Evolutionary conservation across 2,888 invertebrate genomes (phyloP), one percentile per base, ranked within the genome.

Genomic region (Rapana venosa): DNA sequence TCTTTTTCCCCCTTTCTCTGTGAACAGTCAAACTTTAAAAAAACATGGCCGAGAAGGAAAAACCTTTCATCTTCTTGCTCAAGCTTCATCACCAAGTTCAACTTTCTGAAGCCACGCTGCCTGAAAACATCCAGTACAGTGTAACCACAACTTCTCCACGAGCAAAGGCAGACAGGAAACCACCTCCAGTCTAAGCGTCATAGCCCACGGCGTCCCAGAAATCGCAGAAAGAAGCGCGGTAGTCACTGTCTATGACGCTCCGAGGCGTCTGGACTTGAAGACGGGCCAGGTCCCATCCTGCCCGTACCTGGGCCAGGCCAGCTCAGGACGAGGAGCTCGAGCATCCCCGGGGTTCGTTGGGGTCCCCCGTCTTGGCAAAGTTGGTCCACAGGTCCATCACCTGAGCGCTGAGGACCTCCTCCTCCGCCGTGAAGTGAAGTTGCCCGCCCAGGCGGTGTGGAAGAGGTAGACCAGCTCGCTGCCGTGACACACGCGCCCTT

Each of bases 141-240:
- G n/a, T n/a, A n/a, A n/a, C n/a, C n/a, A n/a, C n/a, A n/a, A n/a
- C n/a, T n/a, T n/a, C n/a, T n/a, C n/a, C n/a, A n/a, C n/a, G n/a
- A n/a, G n/a, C n/a, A n/a, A n/a, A n/a, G 58, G 58, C 15, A 58
- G 58, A 13, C 15, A 13, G 8, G 8, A 58, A 8, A 13, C 15
- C 58, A 13, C 15, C 58, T 58, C 15, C 15, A 5, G 5, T 5
- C 83, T 90, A 93, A 17, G 93, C 93, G 15, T 85, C 90, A 89
- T 95, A 95, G 0, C 94, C 94, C 36, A 94, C 91, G 0, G 89
- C 90, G 88, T 95, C 94, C 94, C 95, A 95, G 89, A 94, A 95
- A 81, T 93, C 93, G 91, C 95, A 95, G 61, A 91, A 91, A 6
- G 91, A 70, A 1, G 90, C 88, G n/a, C 90, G 90, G 83, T 92